phyloP scores from a whole-genome alignment of 2,113 vertebrate species.

The Misgurnus mizolepis region DNA sequence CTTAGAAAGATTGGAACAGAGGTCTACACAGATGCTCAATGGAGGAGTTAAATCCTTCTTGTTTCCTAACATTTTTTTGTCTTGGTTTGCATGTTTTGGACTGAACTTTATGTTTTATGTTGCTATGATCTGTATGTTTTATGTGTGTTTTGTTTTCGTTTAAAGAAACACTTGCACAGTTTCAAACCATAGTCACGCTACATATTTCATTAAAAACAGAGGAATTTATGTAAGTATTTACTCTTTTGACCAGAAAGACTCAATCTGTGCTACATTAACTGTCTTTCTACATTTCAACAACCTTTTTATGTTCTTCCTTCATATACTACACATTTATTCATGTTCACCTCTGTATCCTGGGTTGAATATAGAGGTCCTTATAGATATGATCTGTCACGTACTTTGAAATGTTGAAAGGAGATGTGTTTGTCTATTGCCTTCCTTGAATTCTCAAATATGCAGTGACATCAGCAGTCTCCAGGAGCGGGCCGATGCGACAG shows the following conservation, averaged over 20 bases:
- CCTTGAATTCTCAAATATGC: slow-evolving; percentile 4
- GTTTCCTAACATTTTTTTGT: not conserved
- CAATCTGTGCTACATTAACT: not conserved
- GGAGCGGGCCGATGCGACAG: not conserved
- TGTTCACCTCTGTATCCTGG: not conserved
- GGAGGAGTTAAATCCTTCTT: slow-evolving; percentile 10
- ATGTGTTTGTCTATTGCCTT: not conserved
- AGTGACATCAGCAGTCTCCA: slow-evolving; percentile 22
- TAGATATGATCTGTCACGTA: slow-evolving; percentile 27
- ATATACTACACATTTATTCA: not conserved
- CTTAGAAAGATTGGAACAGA: not conserved
- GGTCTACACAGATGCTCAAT: not conserved
- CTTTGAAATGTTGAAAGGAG: not conserved
- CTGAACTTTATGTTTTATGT: not conserved
- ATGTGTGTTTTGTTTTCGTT: not conserved
- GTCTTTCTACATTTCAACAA: not conserved
- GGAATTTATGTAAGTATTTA: slow-evolving; percentile 7
- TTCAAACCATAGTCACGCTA: not conserved
- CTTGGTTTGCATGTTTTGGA: slow-evolving; percentile 10
- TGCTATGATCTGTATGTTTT: not conserved
- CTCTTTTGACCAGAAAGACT: not conserved
- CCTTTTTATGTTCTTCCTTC: not conserved
- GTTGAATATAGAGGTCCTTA: not conserved
- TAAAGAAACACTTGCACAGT: slow-evolving; percentile 2
- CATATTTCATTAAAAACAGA: not conserved